Evolutionary conservation across 2,888 invertebrate species (phyloP), one percentile per base, ranked within the genome.

Genomic region (Synanthedon vespiformis): DNA sequence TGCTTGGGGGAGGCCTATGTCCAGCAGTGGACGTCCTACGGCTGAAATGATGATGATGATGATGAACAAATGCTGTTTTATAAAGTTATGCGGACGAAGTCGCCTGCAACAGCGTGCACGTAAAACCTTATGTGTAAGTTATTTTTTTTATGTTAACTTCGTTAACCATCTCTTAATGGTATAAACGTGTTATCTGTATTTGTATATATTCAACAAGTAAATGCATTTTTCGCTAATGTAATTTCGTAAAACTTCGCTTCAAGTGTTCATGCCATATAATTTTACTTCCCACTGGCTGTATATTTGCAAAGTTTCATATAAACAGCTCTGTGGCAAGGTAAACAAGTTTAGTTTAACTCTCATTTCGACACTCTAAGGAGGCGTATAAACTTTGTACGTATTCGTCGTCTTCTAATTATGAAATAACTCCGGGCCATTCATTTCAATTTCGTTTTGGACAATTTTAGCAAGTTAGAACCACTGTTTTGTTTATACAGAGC

Each of bases 301-400:
- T 74, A 75, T 72, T 73, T 72, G 65, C 70, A 65, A 81, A 84
- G 73, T 83, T 83, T 68, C 71, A 72, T 74, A 77, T 71, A 76
- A 74, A 78, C 78, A 74, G 71, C 73, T 76, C 71, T 65, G 67
- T 60, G 65, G 72, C 64, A 74, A 79, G 71, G 80, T 80, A 78
- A 75, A 77, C 77, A 80, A 83, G 79, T 81, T 82, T 77, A 72
- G 76, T 77, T 78, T 67, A 75, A 79, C 74, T 78, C 72, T 72
- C 75, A 80, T 82, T 80, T 77, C 77, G 76, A 74, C 80, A 81
- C 80, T 80, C 76, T 62, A 65, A 74, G 74, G 79, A 78, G 74
- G 76, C 75, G 77, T 71, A 72, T 63, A 71, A 80, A 79, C 65
- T 78, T 73, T 66, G 63, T 62, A 65, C 64, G 34, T 34, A 34